Evolutionary conservation across 2,797 vertebrate species (phyloP).

Genomic region (Peromyscus attwateri): DNA sequence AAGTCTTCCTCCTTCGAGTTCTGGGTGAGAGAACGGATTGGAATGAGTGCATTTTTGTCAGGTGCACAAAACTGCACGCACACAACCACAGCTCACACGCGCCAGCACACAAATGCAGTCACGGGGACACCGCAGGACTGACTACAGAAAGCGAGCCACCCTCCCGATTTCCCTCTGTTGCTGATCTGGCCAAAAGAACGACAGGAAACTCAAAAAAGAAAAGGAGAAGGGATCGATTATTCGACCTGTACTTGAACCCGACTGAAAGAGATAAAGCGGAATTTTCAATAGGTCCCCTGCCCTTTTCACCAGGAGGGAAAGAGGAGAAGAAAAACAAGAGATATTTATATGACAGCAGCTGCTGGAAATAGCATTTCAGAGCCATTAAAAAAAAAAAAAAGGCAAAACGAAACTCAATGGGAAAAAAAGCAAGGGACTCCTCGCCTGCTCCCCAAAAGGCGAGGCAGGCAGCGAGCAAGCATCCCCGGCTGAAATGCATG

Average conservation of each 20-base stretch:
- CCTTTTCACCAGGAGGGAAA: conserved; percentile 93
- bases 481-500: conserved; percentile 91
- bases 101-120: background rate
- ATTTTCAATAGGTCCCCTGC: conserved; percentile 93
- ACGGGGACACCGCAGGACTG: conserved; percentile 80
- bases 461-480: conserved; percentile 69
- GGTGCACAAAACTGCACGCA: background rate
- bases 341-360: conserved; percentile 94
- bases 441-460: conserved; percentile 87
- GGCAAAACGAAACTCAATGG: conserved; percentile 91
- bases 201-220: conserved; percentile 96
- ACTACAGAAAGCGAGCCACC: conserved; percentile 92
- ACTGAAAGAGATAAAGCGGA: conserved; percentile 94
- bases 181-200: conserved; percentile 97
- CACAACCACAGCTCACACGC: background rate
- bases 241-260: conserved; percentile 98
- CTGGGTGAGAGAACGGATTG: conserved; percentile 48
- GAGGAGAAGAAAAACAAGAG: conserved; percentile 92
- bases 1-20: conserved; percentile 58
- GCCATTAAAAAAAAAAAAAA: conserved; percentile 88
- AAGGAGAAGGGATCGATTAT: conserved; percentile 96
- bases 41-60: background rate
- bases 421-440: conserved; percentile 88
- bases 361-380: conserved; percentile 92
- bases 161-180: conserved; percentile 92